Percentiles rank a stretch among this genome's conserved stretches.
These are phyloP conservation scores for Clarias magur DNA, from an alignment of 2,113 vertebrate genomes.

Conservation along the genomic window DNA sequence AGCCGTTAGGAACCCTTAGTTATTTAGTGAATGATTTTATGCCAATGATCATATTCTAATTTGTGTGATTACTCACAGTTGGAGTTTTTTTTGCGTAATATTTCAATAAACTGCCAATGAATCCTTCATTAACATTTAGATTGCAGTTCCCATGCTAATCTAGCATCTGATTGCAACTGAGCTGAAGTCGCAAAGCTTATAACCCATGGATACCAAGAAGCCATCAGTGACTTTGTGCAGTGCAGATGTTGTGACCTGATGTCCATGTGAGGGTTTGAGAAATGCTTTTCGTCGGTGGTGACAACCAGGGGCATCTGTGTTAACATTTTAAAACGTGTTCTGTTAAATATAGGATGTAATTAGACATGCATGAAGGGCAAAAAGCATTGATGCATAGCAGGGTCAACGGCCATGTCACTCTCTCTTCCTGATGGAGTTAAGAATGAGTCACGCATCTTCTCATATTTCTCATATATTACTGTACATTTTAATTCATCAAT, in stretches of 20 bases:
- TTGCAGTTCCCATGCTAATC: constrained; percentile 25
- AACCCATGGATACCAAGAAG: not conserved
- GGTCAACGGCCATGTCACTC: constrained; percentile 23
- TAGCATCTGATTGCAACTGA: constrained; percentile 30
- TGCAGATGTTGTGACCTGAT: constrained; percentile 1
- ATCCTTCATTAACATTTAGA: constrained; percentile 41
- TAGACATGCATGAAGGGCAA: constrained; percentile 12
- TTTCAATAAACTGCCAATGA: constrained; percentile 26
- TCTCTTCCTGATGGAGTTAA: not conserved
- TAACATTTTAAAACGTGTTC: constrained; percentile 16
- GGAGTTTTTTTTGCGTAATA: constrained; percentile 16
- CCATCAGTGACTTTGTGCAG: not conserved
- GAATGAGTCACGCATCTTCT: not conserved
- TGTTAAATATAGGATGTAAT: constrained; percentile 32
- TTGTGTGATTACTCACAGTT: constrained; percentile 25
- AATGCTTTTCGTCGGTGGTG: not conserved
- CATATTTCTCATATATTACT: not conserved
- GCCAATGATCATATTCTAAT: constrained; percentile 8
- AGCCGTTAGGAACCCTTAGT: not conserved
- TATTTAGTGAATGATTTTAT: not conserved
- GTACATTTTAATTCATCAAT: not conserved
- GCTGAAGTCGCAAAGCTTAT: not conserved
- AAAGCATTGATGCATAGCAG: constrained; percentile 15
- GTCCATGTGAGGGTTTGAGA: not conserved
- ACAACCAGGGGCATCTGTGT: constrained; percentile 20